Conservation (phyloP, 2,888 invertebrate species). For the Caenorhabditis sp. region DNA sequence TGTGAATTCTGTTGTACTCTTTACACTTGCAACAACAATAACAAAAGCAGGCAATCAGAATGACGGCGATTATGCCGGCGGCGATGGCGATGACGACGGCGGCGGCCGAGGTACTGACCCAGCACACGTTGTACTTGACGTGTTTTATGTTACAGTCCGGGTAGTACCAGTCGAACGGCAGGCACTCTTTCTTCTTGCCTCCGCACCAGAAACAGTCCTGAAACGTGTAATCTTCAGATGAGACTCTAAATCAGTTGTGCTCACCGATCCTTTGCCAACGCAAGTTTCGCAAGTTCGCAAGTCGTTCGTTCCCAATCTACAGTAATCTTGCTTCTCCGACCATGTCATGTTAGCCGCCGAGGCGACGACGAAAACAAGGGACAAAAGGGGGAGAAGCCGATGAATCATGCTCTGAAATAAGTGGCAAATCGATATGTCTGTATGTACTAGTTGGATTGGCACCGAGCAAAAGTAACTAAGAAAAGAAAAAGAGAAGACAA, state of each 20-base stretch:
- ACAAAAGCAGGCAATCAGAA: conserved; percentile 56
- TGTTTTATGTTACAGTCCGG: conserved; percentile 66
- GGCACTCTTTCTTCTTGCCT: conserved; percentile 62
- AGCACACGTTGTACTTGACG: conserved; percentile 67
- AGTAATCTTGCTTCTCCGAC: conserved; percentile 51
- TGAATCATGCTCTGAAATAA: conserved; percentile 28
- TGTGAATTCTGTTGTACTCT: conserved; percentile 54
- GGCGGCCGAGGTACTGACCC: conserved; percentile 68
- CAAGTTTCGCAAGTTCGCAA: conserved; percentile 63
- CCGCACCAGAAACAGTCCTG: conserved; percentile 69
- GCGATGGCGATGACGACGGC: conserved; percentile 66
- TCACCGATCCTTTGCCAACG: conserved; percentile 63
- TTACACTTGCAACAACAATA: conserved; percentile 61
- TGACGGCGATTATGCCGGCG: conserved; percentile 60
- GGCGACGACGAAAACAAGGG: not conserved
- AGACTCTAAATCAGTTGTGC: not conserved
- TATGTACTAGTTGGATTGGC: conserved; percentile 1
- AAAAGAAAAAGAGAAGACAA: conserved; percentile 18
- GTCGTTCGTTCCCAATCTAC: conserved; percentile 50
- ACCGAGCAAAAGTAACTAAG: conserved; percentile 29
- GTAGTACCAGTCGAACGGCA: conserved; percentile 69
- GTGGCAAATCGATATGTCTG: conserved; percentile 9
- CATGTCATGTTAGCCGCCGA: conserved; percentile 41
- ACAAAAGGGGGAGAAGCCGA: conserved; percentile 26
- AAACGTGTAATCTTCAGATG: not conserved